These are phyloP conservation scores for Cryptus armator DNA, from an alignment of 2,888 invertebrate genomes.

Conservation along the genomic window DNA sequence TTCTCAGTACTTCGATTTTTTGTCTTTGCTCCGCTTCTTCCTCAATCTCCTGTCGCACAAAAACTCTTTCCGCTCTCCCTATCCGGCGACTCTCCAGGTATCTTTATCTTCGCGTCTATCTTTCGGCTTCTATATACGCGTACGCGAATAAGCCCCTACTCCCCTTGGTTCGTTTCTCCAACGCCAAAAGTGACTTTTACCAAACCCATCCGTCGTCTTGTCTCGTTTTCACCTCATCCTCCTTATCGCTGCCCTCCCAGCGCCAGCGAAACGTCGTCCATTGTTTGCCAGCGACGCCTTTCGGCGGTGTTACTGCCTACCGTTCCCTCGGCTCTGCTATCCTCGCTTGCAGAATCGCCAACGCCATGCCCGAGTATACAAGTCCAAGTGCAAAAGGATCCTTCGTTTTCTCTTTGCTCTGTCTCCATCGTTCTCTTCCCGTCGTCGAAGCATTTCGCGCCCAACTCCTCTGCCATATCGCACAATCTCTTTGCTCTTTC, in stretches of 20 bases:
- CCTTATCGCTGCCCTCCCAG: slow-evolving; percentile 28
- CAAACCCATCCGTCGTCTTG: slow-evolving; percentile 62
- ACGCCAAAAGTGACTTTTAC: slow-evolving; percentile 65
- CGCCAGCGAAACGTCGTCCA: slow-evolving; percentile 60
- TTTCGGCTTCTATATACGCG: slow-evolving; percentile 49
- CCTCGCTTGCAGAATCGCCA: slow-evolving; percentile 45
- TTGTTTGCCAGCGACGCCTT: slow-evolving; percentile 64
- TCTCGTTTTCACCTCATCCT: slow-evolving; percentile 50
- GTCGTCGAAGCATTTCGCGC: slow-evolving; percentile 39
- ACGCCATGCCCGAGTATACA: slow-evolving; percentile 38
- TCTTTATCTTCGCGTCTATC: slow-evolving; percentile 61
- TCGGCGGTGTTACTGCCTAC: slow-evolving; percentile 20
- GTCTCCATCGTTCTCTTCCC: slow-evolving; percentile 43
- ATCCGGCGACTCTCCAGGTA: slow-evolving; percentile 58
- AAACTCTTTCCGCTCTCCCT: slow-evolving; percentile 49
- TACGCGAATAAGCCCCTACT: slow-evolving; percentile 34
- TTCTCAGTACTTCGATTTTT: slow-evolving; percentile 31
- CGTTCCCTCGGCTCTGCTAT: slow-evolving; percentile 27
- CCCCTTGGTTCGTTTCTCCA: slow-evolving; percentile 34
- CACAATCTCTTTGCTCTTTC: slow-evolving; percentile 39
- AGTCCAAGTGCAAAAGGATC: slow-evolving; percentile 55
- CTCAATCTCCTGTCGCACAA: slow-evolving; percentile 3
- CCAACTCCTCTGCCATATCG: slow-evolving; percentile 44
- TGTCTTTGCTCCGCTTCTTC: slow-evolving; percentile 17
- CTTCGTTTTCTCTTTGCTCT: slow-evolving; percentile 47